Evolutionary conservation across 2,888 invertebrate genomes (phyloP).

Genomic region (Nesidiocoris tenuis): DNA sequence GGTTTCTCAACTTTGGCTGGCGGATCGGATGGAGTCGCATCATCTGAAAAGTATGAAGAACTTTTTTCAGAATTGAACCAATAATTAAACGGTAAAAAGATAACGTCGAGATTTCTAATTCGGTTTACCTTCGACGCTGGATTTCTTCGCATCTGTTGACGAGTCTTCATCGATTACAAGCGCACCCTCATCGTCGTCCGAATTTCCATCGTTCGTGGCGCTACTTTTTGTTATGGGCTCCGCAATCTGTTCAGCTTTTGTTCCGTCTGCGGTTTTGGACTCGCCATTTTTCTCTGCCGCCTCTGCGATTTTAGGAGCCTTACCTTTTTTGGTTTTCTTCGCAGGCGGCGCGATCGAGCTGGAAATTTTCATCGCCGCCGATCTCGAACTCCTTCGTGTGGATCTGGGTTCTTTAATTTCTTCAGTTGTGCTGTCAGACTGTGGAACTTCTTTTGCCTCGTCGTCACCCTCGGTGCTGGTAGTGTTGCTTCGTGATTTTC

Average conservation of each 20-base stretch:
- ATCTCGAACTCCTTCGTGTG: constrained; percentile 15
- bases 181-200: neutral
- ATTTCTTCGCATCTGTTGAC: constrained; percentile 53
- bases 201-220: neutral
- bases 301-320: too few species aligned
- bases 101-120: neutral
- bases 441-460: constrained; percentile 38
- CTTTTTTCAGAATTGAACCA: neutral
- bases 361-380: neutral
- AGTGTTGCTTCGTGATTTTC: constrained; percentile 42
- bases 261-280: constrained; percentile 28
- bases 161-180: constrained; percentile 48
- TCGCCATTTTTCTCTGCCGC: neutral
- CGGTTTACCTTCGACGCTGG: constrained; percentile 52
- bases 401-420: constrained; percentile 51
- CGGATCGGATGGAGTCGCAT: neutral
- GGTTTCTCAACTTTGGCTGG: neutral
- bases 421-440: constrained; percentile 49
- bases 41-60: neutral
- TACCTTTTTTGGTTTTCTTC: constrained; percentile 51
- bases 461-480: constrained; percentile 19
- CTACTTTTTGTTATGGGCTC: neutral
- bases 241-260: too few species aligned
- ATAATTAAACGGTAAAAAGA: neutral
- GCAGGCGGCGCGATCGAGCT: neutral